Conservation (phyloP, 2,113 vertebrate species). For the Lophotis ruficrista region DNA sequence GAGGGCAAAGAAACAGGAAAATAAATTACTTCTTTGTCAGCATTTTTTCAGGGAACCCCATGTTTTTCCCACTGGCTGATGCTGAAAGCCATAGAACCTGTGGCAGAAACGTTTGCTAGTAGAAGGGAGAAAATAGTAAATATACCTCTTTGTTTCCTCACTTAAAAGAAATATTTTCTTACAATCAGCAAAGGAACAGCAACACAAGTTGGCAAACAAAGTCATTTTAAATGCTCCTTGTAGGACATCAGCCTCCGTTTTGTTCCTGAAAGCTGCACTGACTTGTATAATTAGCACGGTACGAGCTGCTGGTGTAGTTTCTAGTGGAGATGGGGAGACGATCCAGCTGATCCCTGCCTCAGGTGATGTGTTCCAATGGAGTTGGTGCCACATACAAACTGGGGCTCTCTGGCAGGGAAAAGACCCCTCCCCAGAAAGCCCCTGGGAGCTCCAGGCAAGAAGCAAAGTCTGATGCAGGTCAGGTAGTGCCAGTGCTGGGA, state of each 20-base stretch:
- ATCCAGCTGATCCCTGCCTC: not conserved
- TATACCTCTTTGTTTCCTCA: not conserved
- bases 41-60: not conserved
- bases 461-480: not conserved
- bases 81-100: not conserved
- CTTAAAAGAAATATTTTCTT: not conserved
- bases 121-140: not conserved
- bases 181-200: not conserved
- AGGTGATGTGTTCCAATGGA: not conserved
- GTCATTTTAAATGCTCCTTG: not conserved
- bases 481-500: not conserved
- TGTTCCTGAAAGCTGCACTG: not conserved
- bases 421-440: not conserved
- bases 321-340: not conserved
- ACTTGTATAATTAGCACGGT: not conserved
- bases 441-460: not conserved
- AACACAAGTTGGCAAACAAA: not conserved
- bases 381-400: not conserved
- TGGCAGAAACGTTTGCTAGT: not conserved
- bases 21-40: not conserved
- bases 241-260: not conserved
- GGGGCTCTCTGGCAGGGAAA: not conserved
- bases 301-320: not conserved
- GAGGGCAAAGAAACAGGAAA: not conserved
- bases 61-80: not conserved